Conservation (phyloP, 2,797 vertebrate genomes). For the Ceryle rudis region DNA sequence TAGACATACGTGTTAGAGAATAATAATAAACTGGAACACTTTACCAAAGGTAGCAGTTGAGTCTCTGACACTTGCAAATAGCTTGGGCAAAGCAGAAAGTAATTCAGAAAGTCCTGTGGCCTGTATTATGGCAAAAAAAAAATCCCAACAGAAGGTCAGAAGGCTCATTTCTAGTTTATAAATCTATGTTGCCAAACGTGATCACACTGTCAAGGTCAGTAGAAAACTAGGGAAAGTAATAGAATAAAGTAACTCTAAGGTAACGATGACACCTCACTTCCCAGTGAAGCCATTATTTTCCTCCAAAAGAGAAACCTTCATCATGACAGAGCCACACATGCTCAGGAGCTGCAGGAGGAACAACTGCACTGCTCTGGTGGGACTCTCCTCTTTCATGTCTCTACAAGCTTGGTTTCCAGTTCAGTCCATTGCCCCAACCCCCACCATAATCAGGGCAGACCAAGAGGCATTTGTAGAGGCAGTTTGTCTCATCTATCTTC, state of each 20-base stretch:
- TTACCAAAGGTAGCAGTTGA: neutral
- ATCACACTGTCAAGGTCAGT: neutral
- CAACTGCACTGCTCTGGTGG: neutral
- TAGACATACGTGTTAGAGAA: neutral
- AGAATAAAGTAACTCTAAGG: neutral
- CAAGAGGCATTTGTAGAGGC: neutral
- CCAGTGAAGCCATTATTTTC: neutral
- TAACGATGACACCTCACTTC: neutral
- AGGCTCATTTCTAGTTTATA: neutral
- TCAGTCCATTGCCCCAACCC: neutral
- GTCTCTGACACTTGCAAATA: neutral
- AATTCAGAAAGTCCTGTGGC: neutral
- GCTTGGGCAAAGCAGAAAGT: neutral
- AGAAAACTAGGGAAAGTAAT: neutral
- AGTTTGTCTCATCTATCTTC: neutral
- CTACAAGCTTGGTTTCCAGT: neutral
- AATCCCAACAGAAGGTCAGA: neutral
- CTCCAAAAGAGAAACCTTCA: neutral
- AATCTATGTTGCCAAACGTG: neutral
- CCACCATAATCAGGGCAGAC: neutral
- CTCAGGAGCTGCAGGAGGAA: neutral
- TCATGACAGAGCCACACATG: neutral
- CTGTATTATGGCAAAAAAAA: neutral
- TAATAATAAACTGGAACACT: neutral
- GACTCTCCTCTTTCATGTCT: neutral